Conservation (phyloP, 2,888 invertebrate species). For the Leucozona laternaria region DNA sequence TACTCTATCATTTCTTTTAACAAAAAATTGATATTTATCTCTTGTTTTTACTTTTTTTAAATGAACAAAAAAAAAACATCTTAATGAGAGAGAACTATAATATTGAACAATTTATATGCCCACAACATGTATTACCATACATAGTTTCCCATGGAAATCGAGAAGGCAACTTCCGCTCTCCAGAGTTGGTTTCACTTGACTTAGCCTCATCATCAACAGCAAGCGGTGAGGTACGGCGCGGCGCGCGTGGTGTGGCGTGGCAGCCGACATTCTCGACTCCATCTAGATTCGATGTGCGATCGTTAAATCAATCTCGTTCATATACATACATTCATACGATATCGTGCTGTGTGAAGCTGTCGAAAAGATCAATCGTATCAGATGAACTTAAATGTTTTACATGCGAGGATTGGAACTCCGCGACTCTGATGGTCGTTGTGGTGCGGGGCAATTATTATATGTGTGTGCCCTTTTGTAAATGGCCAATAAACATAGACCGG, state of each 20-base stretch:
- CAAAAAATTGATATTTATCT: neutral
- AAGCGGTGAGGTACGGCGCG: neutral
- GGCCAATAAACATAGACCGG: slow-evolving; percentile 53
- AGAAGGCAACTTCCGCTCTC: slow-evolving; percentile 22
- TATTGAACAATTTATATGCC: neutral
- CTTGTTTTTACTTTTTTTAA: neutral
- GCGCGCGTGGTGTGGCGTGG: neutral
- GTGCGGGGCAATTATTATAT: slow-evolving; percentile 32
- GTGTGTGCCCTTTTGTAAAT: slow-evolving; percentile 53
- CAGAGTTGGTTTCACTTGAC: slow-evolving; percentile 3
- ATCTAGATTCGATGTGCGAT: slow-evolving; percentile 25
- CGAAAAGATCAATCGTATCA: slow-evolving; percentile 73
- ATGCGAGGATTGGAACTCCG: slow-evolving; percentile 21
- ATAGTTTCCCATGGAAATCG: slow-evolving; percentile 21
- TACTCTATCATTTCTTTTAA: neutral
- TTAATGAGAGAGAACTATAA: slow-evolving; percentile 1
- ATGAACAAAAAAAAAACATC: neutral
- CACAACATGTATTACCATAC: slow-evolving; percentile 10
- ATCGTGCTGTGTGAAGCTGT: slow-evolving; percentile 71
- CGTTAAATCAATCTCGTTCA: slow-evolving; percentile 66
- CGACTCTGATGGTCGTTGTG: neutral
- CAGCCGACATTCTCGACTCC: neutral
- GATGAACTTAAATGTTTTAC: slow-evolving; percentile 63
- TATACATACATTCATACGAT: slow-evolving; percentile 30
- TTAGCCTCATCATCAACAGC: neutral